Evolutionary conservation across 2,113 vertebrate genomes (phyloP), one percentile per base, ranked within the genome.

Genomic region (Hemicordylus capensis): DNA sequence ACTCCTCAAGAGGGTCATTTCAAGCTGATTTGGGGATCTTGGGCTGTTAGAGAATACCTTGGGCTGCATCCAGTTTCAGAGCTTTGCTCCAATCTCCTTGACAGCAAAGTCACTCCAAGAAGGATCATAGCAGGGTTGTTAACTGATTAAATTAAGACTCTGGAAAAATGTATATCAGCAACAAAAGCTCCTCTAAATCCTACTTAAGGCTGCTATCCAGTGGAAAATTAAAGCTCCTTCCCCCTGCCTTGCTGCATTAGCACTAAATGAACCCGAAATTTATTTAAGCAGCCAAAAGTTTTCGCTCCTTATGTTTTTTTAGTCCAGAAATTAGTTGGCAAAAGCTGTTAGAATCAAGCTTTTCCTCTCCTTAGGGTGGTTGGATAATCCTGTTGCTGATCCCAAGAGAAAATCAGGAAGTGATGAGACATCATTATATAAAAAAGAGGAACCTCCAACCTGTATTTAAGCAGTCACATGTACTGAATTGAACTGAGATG

Each of bases 181-280:
- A 80, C 37, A 31, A 78, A 17, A 87, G 54, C 51, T 14, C n/a
- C n/a, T n/a, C 44, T 44, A 44, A 54, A 54, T n/a, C 79, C 58
- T 15, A 10, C 51, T 87, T 48, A 56, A 74, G 63, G 58, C 66
- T 86, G 37, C 67, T 85, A 72, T 82, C 28, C 1, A 4, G 69
- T 56, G 84, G 59, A 85, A 92, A 88, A 88, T 61, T 34, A 84
- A 34, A 28, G 44, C 85, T 46, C 72, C 80, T 48, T 64, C 14
- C 1, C 4, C 42, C n/a, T 9, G 1, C 14, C 74, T 85, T 85
- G 58, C 64, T 89, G 42, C 7, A 5, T 12, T 88, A 84, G 26
- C 81, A 81, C 82, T 26, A 51, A 86, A 80, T 88, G 54, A 14
- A 28, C 28, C 80, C 58, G 66, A 86, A 88, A 77, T 10, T 72